Conservation (phyloP, 2,113 vertebrate genomes). For the Thinocorus orbignyianus region DNA sequence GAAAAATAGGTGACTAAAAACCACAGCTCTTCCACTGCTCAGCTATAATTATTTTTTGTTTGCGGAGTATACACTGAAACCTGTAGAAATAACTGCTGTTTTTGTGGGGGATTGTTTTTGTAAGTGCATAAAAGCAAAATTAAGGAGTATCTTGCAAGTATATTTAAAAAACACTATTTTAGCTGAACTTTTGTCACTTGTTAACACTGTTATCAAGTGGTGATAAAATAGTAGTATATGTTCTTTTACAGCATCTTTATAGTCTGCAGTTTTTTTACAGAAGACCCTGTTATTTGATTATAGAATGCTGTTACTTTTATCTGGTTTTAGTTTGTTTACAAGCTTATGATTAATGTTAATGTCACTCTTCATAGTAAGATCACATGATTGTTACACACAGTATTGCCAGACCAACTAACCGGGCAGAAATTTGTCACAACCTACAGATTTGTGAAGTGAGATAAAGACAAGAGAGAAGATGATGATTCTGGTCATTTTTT, state of each 20-base stretch:
- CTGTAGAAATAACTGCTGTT: slow-evolving; percentile 15
- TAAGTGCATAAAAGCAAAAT: slow-evolving; percentile 10
- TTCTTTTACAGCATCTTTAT: background rate
- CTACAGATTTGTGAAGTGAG: background rate
- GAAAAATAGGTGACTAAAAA: background rate
- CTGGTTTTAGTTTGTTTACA: background rate
- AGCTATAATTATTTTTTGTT: slow-evolving; percentile 47
- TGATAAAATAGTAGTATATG: background rate
- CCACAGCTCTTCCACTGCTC: background rate
- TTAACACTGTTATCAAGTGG: background rate
- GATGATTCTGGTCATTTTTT: background rate
- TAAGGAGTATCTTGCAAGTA: slow-evolving; percentile 11
- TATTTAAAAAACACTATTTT: slow-evolving; percentile 47
- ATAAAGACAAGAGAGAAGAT: background rate
- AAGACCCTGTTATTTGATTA: background rate
- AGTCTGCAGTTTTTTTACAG: background rate
- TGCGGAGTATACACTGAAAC: background rate
- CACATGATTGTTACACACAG: background rate
- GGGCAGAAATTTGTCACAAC: background rate
- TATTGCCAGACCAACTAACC: background rate
- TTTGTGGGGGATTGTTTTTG: slow-evolving; percentile 32
- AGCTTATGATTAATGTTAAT: background rate
- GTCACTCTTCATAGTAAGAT: background rate
- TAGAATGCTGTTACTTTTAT: background rate
- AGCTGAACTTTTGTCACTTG: slow-evolving; percentile 15